Percentiles rank a stretch among this genome's conserved stretches.
phyloP scores from a whole-genome alignment of 1,140 invertebrate genomes.

The Drosophila obscura region DNA sequence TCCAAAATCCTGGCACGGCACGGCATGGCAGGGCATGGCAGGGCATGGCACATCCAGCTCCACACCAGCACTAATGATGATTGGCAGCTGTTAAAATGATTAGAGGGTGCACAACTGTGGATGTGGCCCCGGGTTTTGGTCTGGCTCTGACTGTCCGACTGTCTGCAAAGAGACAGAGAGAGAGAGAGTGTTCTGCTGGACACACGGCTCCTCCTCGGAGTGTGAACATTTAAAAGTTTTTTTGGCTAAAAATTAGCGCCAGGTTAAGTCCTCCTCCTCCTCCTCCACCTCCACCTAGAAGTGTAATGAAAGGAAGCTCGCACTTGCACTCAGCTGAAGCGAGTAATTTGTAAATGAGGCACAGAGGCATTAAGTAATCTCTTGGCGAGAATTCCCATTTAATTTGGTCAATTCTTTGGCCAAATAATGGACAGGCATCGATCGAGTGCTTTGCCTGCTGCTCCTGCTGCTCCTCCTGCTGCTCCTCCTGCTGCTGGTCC shows the following conservation, averaged over 20 bases:
- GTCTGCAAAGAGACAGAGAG: neutral
- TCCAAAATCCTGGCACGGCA: neutral
- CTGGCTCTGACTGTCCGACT: neutral
- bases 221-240: slow-evolving; percentile 28
- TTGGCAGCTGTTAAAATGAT: slow-evolving; percentile 74
- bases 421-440: too few species aligned
- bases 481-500: too few species aligned
- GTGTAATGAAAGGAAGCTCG: too few species aligned
- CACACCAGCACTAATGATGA: slow-evolving; percentile 59
- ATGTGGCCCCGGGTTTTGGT: neutral
- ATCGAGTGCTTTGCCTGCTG: too few species aligned
- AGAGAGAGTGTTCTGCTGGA: neutral
- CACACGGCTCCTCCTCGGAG: too few species aligned
- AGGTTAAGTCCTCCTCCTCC: neutral
- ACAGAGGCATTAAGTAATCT: too few species aligned
- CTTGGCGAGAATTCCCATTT: too few species aligned
- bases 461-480: too few species aligned
- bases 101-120: slow-evolving; percentile 49
- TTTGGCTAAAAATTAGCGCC: slow-evolving; percentile 19
- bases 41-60: slow-evolving; percentile 5
- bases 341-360: too few species aligned
- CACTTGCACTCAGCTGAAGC: too few species aligned
- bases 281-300: too few species aligned
- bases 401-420: too few species aligned
- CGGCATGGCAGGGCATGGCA: neutral